Base-by-base conservation (phyloP, 2,113 vertebrate species). In the Callocephalon fimbriatum region DNA sequence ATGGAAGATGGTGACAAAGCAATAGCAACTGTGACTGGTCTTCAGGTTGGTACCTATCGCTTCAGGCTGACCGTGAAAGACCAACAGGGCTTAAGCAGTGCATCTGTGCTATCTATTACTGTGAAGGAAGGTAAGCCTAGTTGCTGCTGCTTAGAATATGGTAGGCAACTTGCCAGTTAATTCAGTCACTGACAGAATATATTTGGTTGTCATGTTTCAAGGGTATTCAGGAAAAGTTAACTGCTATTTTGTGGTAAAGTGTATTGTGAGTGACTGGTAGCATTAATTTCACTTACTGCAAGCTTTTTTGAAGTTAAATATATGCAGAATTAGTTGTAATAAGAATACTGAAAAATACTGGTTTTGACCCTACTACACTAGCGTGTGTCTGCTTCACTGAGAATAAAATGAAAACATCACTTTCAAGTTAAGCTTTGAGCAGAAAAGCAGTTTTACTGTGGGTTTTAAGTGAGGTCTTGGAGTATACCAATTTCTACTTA, bases 11-110 rank as follows among this genome's bases (percentile, higher is more conserved):
- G 35, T 6, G 98, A 99, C 93, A 97, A 95, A 80, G 98, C 98
- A 2, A 73, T 99, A 48, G 98, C 99, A 63, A 98, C 95, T 5
- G 98, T 98, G 3, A 98, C 97, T 2, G 98, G 98, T 31, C 97
- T 99, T 7, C 96, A 97, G 45, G 96, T 96, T 56, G 99, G 99
- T 15, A 98, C 97, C 76, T 99, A 99, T 92, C 98, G 80, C 95
- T 99, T 99, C 97, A 98, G 93, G 21, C 93, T 99, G 95, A 99
- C 98, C 0, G 99, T 99, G 42, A 96, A 87, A 40, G 99, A 99
- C 97, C 97, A 97, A 63, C 97, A 99, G 97, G 99, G 99, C 86
- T 98, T 98, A 74, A 98, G 97, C 94, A 98, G 98, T 97, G 98
- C 96, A 0, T 93, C 98, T 15, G 88, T 96, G 5, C 97, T 99